Evolutionary conservation across 2,888 invertebrate species (phyloP).

Genomic region (Oxycera nigricornis): DNA sequence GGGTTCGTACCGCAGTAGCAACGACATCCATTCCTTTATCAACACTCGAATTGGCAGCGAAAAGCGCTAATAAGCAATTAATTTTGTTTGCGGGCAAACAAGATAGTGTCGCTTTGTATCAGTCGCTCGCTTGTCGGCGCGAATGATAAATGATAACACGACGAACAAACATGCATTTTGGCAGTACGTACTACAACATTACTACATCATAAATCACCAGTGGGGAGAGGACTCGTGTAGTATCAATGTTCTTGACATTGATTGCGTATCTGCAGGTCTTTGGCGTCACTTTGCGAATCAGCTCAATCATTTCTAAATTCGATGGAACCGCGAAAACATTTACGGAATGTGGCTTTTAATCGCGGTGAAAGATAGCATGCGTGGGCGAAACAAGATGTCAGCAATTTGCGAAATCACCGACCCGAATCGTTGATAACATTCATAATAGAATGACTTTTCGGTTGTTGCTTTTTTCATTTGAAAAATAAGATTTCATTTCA

Average conservation of each 20-base stretch:
- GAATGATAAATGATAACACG: constrained; percentile 26
- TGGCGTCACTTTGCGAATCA: constrained; percentile 15
- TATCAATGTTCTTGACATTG: constrained; percentile 16
- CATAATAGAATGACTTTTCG: too few relatives aligned
- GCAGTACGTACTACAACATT: not conserved
- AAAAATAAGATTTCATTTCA: too few relatives aligned
- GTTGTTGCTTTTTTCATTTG: too few relatives aligned
- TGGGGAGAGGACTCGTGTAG: not conserved
- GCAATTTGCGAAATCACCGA: too few relatives aligned
- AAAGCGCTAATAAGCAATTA: constrained; percentile 36
- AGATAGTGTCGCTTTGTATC: constrained; percentile 35
- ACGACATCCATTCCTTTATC: constrained; percentile 25
- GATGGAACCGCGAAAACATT: too few relatives aligned
- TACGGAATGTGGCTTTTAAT: too few relatives aligned
- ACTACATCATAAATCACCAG: constrained; percentile 33
- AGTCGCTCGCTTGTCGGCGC: constrained; percentile 16
- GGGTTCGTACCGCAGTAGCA: not conserved
- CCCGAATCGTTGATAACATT: too few relatives aligned
- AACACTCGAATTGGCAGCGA: constrained; percentile 1
- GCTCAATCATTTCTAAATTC: constrained; percentile 7
- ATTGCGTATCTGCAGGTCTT: constrained; percentile 4
- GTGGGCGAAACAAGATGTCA: too few relatives aligned
- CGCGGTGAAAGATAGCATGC: too few relatives aligned
- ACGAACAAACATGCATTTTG: not conserved
- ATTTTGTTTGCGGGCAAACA: constrained; percentile 26